Base-by-base conservation (phyloP, 2,113 vertebrate species). In the Porphyrio hochstetteri region DNA sequence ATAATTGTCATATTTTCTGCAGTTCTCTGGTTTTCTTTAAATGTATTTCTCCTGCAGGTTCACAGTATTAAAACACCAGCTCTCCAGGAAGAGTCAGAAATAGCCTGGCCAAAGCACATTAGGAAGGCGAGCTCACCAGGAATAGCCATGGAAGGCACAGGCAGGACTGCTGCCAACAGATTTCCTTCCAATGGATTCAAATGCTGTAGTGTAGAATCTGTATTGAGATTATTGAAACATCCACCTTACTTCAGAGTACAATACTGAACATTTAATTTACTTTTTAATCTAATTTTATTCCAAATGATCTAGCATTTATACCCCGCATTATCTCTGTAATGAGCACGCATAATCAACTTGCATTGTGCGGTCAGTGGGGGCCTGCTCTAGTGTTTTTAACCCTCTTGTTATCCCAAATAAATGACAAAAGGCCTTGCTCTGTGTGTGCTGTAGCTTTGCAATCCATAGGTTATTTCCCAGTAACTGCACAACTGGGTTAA, bases 1-100 rank as follows among this genome's bases (percentile, higher is more conserved):
- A 82, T 75, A 42, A 69, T 69, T 94, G 63, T 72, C 76, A 12
- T 93, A 25, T 82, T 96, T 94, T 93, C 71, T 67, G 23, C 70
- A 52, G 60, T 55, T 65, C 52, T 91, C 44, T 59, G 40, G 17
- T 70, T 50, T 80, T 79, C 50, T 75, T 59, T 70, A 70, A 13
- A 63, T 18, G 12, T 57, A 16, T 38, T 68, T 63, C 29, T 65
- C 79, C 57, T 50, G 33, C 8, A 1, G 10, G 18, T 10, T 76
- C 77, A 10, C 35, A 64, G 13, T 80, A 57, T 74, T 88, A 78
- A 86, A 92, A 87, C 69, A 36, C 18, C 10, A 17, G 1, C 63
- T 88, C 4, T 36, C n/a, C 3, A 0, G 74, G 48, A 46, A 93
- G 44, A 82, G 72, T 75, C 67, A 90, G 35, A 78, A 79, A 64